Base-by-base conservation (phyloP, 2,113 vertebrate species). In the Ptilorrhoa leucosticta region DNA sequence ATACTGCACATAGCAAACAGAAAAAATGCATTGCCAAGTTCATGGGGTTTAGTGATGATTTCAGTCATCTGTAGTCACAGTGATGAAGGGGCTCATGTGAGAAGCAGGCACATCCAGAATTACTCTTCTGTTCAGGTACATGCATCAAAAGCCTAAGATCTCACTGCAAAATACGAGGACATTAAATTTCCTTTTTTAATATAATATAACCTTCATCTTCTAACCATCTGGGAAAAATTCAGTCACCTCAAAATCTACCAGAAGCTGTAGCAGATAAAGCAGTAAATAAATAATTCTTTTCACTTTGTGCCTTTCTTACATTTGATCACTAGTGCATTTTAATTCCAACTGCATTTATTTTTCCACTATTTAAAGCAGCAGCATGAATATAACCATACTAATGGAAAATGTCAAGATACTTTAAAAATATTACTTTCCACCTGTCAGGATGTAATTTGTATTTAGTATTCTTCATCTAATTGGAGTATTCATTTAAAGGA, bases 361-460 rank as follows among this genome's bases (percentile, higher is more conserved):
- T 86, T 69, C 47, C n/a, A 40, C 40, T 94, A 86, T 61, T 78
- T 93, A 87, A 87, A 94, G 64, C 4, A 92, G 60, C 50, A 72
- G 35, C 35, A 69, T 87, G 53, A 94, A 93, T 90, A 71, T 71
- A 96, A n/a, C 20, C 57, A 80, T 87, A 56, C 30, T 66, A 78
- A 87, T 88, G 60, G 47, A 80, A 95, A 92, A 95, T 85, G 57
- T 75, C 76, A 92, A 60, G 35, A 56, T 84, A 84, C 77, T 91
- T 90, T 72, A 93, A 93, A 94, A 95, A 81, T 56, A 89, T 4
- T 90, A 30, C 72, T 81, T 96, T 90, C 76, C 88, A 92, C 75
- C 87, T 95, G 87, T 78, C 56, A 66, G 92, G 93, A 90, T 83
- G 68, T 88, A 83, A 93, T 95, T 89, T 94, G 64, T 68, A 70